A percentile compares a stretch with the other conserved stretches of the same genome.
Evolutionary conservation across 2,797 vertebrate species (phyloP).

Genomic region (Bucorvus abyssinicus): DNA sequence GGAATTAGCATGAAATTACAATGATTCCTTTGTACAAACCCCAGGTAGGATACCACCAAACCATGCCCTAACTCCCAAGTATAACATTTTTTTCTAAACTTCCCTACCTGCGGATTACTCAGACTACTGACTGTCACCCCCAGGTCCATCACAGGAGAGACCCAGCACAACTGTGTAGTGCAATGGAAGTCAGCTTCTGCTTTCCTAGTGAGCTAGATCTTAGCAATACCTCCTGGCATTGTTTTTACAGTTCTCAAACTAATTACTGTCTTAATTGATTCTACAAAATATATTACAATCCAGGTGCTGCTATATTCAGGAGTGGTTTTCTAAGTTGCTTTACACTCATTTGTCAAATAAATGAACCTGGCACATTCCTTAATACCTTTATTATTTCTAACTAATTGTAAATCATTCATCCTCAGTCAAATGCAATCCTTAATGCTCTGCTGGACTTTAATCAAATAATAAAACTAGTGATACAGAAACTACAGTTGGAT

Average conservation of each 20-base stretch:
- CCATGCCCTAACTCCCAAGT: not conserved
- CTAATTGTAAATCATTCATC: constrained; percentile 43
- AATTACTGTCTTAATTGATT: not conserved
- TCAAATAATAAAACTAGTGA: constrained; percentile 41
- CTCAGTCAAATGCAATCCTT: constrained; percentile 46
- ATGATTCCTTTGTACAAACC: not conserved
- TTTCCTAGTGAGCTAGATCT: not conserved
- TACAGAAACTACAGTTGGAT: constrained; percentile 37
- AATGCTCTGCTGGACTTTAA: constrained; percentile 42
- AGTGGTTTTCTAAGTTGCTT: not conserved
- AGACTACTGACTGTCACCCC: not conserved
- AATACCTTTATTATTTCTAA: constrained; percentile 43
- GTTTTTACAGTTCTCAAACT: not conserved
- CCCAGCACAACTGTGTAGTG: not conserved
- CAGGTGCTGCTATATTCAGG: not conserved
- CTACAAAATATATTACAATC: not conserved
- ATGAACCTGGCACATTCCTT: constrained; percentile 27
- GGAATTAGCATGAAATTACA: not conserved
- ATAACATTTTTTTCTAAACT: not conserved
- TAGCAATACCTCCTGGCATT: not conserved
- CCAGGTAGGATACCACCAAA: not conserved
- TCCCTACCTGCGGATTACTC: not conserved
- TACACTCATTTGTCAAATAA: constrained; percentile 37
- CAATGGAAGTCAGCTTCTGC: not conserved
- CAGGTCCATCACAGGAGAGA: rapidly evolving